A percentile compares a stretch with the other conserved stretches of the same genome.
Evolutionary conservation across 2,113 vertebrate genomes (phyloP).

Genomic region (Upupa epops): DNA sequence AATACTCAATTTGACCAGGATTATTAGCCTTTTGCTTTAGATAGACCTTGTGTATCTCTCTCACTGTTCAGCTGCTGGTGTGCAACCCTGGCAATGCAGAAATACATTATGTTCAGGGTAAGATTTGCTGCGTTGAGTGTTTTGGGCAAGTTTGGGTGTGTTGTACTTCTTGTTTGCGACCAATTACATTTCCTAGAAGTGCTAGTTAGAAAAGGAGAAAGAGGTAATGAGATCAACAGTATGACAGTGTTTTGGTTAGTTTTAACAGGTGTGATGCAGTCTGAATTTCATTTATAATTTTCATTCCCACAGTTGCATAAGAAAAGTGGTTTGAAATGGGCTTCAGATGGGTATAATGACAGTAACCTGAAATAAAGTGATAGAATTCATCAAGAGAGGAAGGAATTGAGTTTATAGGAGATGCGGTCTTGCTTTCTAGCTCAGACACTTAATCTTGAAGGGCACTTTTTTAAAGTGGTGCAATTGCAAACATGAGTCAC

Average conservation of each 20-base stretch:
- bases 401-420: constrained; percentile 36
- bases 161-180: background rate
- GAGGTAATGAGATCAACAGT: background rate
- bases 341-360: constrained; percentile 12
- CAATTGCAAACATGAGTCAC: constrained; percentile 12
- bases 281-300: constrained; percentile 2
- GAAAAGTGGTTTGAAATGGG: constrained; percentile 28
- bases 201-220: constrained; percentile 3
- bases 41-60: background rate
- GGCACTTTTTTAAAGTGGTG: background rate
- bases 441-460: constrained; percentile 25
- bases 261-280: background rate
- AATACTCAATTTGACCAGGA: background rate
- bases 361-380: constrained; percentile 55
- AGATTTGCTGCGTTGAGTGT: background rate
- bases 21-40: background rate
- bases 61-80: background rate
- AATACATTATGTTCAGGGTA: background rate
- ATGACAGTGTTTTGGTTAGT: background rate
- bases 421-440: constrained; percentile 4
- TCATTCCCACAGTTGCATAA: background rate
- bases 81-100: background rate
- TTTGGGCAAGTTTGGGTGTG: background rate
- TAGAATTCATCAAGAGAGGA: constrained; percentile 43
- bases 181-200: background rate